Percentiles rank a stretch among this genome's conserved stretches.
phyloP scores from a whole-genome alignment of 2,113 vertebrate species.

The Hepsetus odoe region DNA sequence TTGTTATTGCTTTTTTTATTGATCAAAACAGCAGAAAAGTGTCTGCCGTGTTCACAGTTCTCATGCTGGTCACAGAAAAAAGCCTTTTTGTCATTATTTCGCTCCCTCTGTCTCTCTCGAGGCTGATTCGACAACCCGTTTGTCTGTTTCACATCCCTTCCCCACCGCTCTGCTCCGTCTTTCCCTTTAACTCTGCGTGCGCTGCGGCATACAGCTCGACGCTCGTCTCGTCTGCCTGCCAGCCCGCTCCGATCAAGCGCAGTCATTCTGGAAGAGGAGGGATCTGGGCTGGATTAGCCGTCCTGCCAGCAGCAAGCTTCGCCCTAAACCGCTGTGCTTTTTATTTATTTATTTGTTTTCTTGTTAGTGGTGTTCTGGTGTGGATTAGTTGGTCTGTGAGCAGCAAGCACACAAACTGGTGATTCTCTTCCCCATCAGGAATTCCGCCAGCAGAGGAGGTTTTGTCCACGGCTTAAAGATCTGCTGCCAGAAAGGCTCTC shows the following conservation, averaged over 20 bases:
- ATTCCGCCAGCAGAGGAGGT: conserved; percentile 4
- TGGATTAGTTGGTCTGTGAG: conserved; percentile 28
- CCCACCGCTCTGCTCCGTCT: background rate
- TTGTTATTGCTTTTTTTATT: too few relatives aligned
- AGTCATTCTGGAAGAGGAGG: background rate
- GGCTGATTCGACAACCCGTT: background rate
- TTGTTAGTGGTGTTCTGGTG: background rate
- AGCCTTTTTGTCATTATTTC: background rate
- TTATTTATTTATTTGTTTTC: background rate
- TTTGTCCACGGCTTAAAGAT: background rate
- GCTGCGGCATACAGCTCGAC: background rate
- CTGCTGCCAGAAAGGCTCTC: background rate
- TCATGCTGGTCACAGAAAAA: too few relatives aligned
- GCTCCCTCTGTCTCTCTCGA: background rate
- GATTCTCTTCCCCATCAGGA: conserved; percentile 13
- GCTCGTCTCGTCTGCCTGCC: conserved; percentile 7
- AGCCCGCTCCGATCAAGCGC: background rate
- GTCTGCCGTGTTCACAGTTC: too few relatives aligned
- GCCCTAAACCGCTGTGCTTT: conserved; percentile 10
- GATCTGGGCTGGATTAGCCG: conserved; percentile 38
- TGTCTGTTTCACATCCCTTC: background rate
- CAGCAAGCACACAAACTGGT: background rate
- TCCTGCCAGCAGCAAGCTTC: conserved; percentile 25
- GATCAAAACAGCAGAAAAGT: too few relatives aligned
- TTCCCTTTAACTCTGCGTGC: background rate